These are phyloP conservation scores for Apamea anceps DNA, from an alignment of 2,888 invertebrate species.

Conservation along the genomic window DNA sequence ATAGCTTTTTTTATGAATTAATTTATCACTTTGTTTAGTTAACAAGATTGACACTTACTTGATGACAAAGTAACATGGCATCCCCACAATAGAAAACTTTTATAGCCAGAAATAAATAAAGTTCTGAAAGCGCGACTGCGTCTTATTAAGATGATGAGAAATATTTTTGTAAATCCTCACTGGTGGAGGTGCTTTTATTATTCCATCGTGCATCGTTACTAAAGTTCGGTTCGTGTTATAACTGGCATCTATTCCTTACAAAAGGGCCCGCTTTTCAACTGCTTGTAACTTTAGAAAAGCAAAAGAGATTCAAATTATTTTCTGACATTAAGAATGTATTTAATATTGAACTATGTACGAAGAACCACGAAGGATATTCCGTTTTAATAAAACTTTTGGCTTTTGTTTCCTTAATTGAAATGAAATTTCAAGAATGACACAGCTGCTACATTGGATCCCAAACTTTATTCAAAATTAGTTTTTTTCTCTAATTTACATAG, in stretches of 20 bases:
- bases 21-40: conserved; percentile 3
- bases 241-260: conserved; percentile 43
- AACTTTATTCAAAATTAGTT: conserved; percentile 78
- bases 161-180: conserved; percentile 7
- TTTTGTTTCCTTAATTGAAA: conserved; percentile 88
- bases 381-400: conserved; percentile 86
- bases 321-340: conserved; percentile 70
- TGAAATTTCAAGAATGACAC: conserved; percentile 86
- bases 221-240: conserved; percentile 20
- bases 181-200: conserved; percentile 2
- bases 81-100: not conserved
- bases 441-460: conserved; percentile 81
- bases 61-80: not conserved
- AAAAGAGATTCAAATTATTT: conserved; percentile 70
- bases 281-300: conserved; percentile 40
- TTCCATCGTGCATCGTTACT: conserved; percentile 5
- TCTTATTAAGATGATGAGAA: conserved; percentile 15
- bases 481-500: conserved; percentile 62
- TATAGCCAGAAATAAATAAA: not conserved
- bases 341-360: conserved; percentile 75
- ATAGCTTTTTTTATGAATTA: not conserved
- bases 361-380: conserved; percentile 78
- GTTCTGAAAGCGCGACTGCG: conserved; percentile 4
- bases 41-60: not conserved
- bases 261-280: conserved; percentile 18